Evolutionary conservation across 2,888 invertebrate species (phyloP).

Genomic region (Drosophila birchii): DNA sequence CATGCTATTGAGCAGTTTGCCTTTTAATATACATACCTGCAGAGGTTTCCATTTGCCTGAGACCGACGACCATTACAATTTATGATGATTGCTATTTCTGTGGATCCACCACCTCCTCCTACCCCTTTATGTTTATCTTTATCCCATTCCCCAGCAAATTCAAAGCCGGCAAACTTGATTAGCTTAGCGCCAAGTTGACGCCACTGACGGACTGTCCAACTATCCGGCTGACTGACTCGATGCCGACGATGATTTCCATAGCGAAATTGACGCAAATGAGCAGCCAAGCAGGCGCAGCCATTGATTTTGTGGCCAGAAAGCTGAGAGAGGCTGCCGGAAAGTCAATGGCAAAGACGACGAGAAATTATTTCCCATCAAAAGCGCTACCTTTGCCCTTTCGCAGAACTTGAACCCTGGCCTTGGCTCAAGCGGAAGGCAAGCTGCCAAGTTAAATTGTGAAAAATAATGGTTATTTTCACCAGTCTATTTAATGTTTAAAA

Average conservation of each 20-base stretch:
- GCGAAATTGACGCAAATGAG: conserved; percentile 67
- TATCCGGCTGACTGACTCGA: conserved; percentile 29
- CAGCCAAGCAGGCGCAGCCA: conserved; percentile 52
- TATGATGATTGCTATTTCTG: conserved; percentile 70
- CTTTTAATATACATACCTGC: conserved; percentile 46
- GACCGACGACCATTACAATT: conserved; percentile 64
- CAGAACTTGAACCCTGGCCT: conserved; percentile 73
- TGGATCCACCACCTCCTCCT: not conserved
- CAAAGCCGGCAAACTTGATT: conserved; percentile 62
- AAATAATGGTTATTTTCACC: conserved; percentile 51
- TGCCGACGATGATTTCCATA: conserved; percentile 58
- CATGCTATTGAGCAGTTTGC: conserved; percentile 35
- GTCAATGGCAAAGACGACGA: conserved; percentile 36
- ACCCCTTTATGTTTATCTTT: conserved; percentile 2
- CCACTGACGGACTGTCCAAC: conserved; percentile 39
- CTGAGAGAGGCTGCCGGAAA: conserved; percentile 29
- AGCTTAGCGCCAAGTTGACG: conserved; percentile 60
- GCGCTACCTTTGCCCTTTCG: conserved; percentile 48
- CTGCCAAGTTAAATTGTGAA: conserved; percentile 39
- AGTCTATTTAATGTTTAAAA: conserved; percentile 22
- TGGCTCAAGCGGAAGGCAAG: conserved; percentile 23
- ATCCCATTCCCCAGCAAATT: conserved; percentile 10
- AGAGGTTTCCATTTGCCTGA: conserved; percentile 51
- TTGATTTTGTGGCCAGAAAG: conserved; percentile 62
- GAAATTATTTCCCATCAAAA: conserved; percentile 64